Conservation (phyloP, 2,113 vertebrate species). For the Eudyptes chrysolophus region DNA sequence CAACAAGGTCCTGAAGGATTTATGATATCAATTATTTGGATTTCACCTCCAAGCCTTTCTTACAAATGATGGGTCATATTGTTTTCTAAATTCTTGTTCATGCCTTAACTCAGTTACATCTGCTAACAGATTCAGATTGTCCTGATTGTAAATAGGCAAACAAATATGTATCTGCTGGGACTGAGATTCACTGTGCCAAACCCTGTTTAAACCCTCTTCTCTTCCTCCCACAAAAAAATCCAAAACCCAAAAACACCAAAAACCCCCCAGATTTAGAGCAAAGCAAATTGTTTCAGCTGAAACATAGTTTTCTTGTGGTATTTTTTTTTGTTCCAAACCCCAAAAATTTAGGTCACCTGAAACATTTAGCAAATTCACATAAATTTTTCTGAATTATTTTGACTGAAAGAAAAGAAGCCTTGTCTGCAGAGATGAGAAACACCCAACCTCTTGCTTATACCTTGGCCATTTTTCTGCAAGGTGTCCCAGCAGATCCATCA, state of each 20-base stretch:
- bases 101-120: slow-evolving; percentile 55
- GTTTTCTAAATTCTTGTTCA: slow-evolving; percentile 40
- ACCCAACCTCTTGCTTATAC: background rate
- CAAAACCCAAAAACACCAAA: background rate
- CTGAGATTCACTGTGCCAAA: slow-evolving; percentile 18
- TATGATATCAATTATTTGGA: slow-evolving; percentile 19
- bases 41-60: background rate
- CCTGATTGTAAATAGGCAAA: slow-evolving; percentile 25
- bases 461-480: background rate
- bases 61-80: slow-evolving; percentile 21
- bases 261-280: background rate
- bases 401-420: background rate
- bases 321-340: background rate
- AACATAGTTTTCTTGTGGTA: background rate
- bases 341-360: background rate
- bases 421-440: background rate
- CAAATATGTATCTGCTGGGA: slow-evolving; percentile 37
- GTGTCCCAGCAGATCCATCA: background rate
- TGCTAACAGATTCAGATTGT: slow-evolving; percentile 12
- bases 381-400: background rate
- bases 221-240: background rate
- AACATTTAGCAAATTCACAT: background rate
- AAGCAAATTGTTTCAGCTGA: background rate
- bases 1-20: slow-evolving; percentile 4
- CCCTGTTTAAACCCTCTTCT: background rate